Percentiles rank a stretch among this genome's conserved stretches.
Evolutionary conservation across 2,797 vertebrate genomes (phyloP).

Genomic region (Rachycentron canadum): DNA sequence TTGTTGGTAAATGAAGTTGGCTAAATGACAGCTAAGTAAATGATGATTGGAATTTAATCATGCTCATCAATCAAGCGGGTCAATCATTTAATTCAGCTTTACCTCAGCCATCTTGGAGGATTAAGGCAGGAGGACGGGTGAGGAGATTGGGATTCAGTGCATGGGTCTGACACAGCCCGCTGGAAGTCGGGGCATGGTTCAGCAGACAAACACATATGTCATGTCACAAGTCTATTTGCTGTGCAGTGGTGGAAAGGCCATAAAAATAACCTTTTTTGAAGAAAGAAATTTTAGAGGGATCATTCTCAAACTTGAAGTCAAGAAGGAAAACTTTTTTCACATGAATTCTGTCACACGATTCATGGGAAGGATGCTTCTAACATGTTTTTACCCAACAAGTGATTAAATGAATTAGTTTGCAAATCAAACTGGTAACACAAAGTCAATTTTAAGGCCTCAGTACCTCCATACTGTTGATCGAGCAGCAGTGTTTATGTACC

Average conservation of each 20-base stretch:
- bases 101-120: conserved; percentile 19
- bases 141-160: conserved; percentile 71
- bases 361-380: neutral
- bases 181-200: conserved; percentile 66
- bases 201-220: conserved; percentile 77
- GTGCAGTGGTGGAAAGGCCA: conserved; percentile 53
- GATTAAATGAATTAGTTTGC: neutral
- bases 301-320: conserved; percentile 27
- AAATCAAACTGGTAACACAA: neutral
- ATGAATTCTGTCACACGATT: neutral
- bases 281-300: conserved; percentile 49
- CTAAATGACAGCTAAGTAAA: conserved; percentile 68
- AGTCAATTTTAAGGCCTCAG: neutral
- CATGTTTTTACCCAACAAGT: neutral
- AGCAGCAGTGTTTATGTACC: neutral
- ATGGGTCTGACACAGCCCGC: conserved; percentile 45
- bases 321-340: neutral
- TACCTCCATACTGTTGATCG: neutral
- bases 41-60: conserved; percentile 76
- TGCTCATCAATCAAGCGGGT: conserved; percentile 71
- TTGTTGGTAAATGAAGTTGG: conserved; percentile 70
- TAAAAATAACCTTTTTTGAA: conserved; percentile 63
- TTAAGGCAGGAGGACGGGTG: conserved; percentile 42
- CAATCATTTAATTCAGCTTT: conserved; percentile 61
- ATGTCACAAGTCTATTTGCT: conserved; percentile 74